Evolutionary conservation across 2,113 vertebrate species (phyloP).

Genomic region (Siniperca chuatsi): DNA sequence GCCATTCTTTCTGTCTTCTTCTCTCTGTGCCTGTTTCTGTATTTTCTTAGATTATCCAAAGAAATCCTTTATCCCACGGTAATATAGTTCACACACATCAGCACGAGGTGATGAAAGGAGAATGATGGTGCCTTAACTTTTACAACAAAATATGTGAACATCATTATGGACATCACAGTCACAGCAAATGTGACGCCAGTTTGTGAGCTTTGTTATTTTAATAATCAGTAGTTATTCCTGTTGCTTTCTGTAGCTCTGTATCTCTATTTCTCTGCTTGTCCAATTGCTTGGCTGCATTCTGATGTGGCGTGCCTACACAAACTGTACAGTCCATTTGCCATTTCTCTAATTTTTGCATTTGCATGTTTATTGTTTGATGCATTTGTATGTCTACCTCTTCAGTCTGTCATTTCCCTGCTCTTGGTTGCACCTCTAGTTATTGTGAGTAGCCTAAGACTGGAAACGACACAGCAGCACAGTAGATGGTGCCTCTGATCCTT

Average conservation of each 20-base stretch:
- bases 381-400: neutral
- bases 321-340: neutral
- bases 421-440: slow-evolving; percentile 34
- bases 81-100: neutral
- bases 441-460: neutral
- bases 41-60: slow-evolving; percentile 12
- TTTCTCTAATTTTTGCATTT: slow-evolving; percentile 19
- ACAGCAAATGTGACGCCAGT: slow-evolving; percentile 6
- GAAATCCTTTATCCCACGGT: slow-evolving; percentile 20
- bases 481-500: neutral
- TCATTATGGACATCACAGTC: slow-evolving; percentile 5
- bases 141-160: neutral
- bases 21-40: slow-evolving; percentile 16
- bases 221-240: neutral
- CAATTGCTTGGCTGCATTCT: slow-evolving; percentile 28
- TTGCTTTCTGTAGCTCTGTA: neutral
- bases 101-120: neutral
- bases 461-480: slow-evolving; percentile 21
- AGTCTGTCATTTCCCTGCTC: slow-evolving; percentile 6
- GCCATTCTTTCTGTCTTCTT: slow-evolving; percentile 54
- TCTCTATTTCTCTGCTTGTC: neutral
- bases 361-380: slow-evolving; percentile 17
- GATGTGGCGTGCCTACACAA: neutral
- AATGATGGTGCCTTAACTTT: neutral
- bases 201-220: neutral